Evolutionary conservation across 1,140 invertebrate genomes (phyloP).

Genomic region (Temnothorax nylanderi): DNA sequence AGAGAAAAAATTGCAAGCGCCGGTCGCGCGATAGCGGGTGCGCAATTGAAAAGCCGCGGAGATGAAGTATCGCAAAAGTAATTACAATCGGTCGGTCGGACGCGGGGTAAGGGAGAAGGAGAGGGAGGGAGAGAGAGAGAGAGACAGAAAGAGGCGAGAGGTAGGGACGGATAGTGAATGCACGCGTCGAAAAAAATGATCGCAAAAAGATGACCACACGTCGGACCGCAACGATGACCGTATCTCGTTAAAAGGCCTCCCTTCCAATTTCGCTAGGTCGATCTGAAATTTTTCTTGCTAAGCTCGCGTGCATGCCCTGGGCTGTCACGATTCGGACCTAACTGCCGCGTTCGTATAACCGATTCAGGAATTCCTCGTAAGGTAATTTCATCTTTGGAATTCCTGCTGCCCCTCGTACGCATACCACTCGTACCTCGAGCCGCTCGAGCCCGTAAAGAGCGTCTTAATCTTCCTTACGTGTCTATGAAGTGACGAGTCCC

Average conservation of each 20-base stretch:
- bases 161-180: neutral
- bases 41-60: constrained; percentile 63
- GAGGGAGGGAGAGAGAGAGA: neutral
- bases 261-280: constrained; percentile 85
- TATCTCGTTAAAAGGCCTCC: constrained; percentile 81
- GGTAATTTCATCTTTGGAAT: constrained; percentile 84
- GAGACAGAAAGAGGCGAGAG: neutral
- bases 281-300: constrained; percentile 85
- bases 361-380: constrained; percentile 84
- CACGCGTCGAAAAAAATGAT: constrained; percentile 53
- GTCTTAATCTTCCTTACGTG: constrained; percentile 61
- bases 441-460: neutral
- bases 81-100: constrained; percentile 54
- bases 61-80: constrained; percentile 50
- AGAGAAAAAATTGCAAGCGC: constrained; percentile 46
- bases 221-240: constrained; percentile 77
- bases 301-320: constrained; percentile 85
- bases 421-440: constrained; percentile 46
- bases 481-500: constrained; percentile 18
- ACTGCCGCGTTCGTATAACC: constrained; percentile 83
- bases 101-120: neutral
- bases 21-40: constrained; percentile 45
- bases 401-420: constrained; percentile 73
- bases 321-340: constrained; percentile 85
- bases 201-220: constrained; percentile 69